phyloP scores from a whole-genome alignment of 2,888 invertebrate species.

The Petrolisthes cinctipes region DNA sequence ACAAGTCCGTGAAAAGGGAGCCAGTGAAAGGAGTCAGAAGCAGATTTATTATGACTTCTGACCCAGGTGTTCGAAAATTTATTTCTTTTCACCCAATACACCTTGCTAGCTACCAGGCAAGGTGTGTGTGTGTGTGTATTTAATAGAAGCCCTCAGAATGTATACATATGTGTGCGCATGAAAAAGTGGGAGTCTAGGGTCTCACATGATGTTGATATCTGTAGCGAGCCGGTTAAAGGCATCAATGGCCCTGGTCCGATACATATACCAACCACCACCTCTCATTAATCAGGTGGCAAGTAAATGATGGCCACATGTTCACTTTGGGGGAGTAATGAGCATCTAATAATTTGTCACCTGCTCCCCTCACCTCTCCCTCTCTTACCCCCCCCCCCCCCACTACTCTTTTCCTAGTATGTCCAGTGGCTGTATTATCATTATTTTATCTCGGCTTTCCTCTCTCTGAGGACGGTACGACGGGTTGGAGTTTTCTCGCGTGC shows the following conservation, averaged over 20 bases:
- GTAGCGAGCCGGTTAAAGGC: slow-evolving; percentile 22
- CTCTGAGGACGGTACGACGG: not conserved
- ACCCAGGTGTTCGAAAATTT: no score
- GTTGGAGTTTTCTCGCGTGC: slow-evolving; percentile 6
- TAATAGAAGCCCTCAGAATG: no score
- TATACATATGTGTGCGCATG: not conserved
- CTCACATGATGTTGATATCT: slow-evolving; percentile 6
- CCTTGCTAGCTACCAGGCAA: no score
- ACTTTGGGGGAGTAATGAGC: slow-evolving; percentile 53
- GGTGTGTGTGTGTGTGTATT: no score
- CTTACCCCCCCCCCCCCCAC: not conserved
- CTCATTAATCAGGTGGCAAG: slow-evolving; percentile 48
- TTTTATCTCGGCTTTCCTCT: slow-evolving; percentile 13
- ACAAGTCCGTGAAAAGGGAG: no score
- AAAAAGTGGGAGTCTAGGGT: not conserved
- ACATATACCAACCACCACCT: slow-evolving; percentile 19
- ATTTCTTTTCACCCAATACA: no score
- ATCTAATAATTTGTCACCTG: slow-evolving; percentile 60
- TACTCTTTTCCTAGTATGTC: not conserved
- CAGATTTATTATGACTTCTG: no score
- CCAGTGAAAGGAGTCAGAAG: no score
- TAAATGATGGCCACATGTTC: slow-evolving; percentile 61
- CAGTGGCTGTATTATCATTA: slow-evolving; percentile 12
- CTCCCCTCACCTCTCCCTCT: not conserved
- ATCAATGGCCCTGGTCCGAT: slow-evolving; percentile 40